A percentile compares a stretch with the other conserved stretches of the same genome.
phyloP scores from a whole-genome alignment of 2,113 vertebrate genomes.

The Thomomys bottae region DNA sequence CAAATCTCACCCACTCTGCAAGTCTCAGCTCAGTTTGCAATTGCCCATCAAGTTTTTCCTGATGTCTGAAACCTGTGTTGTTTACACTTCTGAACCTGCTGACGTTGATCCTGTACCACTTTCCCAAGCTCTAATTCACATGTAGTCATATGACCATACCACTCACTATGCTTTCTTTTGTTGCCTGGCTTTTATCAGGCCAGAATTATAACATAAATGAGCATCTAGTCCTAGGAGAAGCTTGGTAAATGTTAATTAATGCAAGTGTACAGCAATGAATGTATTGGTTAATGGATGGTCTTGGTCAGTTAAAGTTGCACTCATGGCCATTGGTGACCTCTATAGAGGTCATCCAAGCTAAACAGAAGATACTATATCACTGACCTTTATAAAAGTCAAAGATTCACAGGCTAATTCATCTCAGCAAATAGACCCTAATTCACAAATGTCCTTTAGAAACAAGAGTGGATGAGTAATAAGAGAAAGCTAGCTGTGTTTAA shows the following conservation, averaged over 20 bases:
- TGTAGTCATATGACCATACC: not conserved
- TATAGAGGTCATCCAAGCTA: not conserved
- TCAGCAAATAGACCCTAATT: not conserved
- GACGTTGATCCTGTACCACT: not conserved
- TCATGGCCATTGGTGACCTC: not conserved
- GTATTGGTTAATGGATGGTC: not conserved
- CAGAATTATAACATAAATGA: not conserved
- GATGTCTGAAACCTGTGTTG: not conserved
- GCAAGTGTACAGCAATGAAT: not conserved
- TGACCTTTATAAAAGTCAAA: not conserved
- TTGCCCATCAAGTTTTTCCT: not conserved
- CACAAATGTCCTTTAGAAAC: not conserved
- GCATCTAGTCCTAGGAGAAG: not conserved
- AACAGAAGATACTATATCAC: not conserved
- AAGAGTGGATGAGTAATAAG: not conserved
- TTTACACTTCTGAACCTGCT: not conserved
- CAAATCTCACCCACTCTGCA: not conserved
- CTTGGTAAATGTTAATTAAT: slow-evolving; percentile 26
- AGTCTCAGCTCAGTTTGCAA: not conserved
- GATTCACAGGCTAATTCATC: not conserved
- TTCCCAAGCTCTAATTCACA: not conserved
- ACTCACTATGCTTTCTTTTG: not conserved
- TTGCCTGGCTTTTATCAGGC: not conserved
- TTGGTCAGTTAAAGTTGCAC: not conserved
- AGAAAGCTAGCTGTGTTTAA: not conserved